phyloP scores from a whole-genome alignment of 2,113 vertebrate genomes.

The Hiodon tergisus region DNA sequence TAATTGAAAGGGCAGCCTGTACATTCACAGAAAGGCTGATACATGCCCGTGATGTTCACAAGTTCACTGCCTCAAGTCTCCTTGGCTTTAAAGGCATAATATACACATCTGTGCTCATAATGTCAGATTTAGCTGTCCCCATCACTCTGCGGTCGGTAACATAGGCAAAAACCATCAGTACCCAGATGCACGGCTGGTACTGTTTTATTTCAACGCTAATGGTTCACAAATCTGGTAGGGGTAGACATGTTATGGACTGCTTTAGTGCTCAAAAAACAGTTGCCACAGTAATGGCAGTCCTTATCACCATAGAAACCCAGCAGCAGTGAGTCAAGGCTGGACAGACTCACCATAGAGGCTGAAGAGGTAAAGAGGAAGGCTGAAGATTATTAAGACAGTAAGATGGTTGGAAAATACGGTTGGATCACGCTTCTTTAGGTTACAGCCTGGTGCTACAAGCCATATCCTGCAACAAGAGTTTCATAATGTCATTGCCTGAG shows the following conservation, averaged over 20 bases:
- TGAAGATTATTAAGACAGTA: constrained; percentile 29
- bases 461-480: constrained; percentile 41
- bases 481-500: background rate
- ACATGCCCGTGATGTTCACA: too few relatives aligned
- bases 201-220: too few relatives aligned
- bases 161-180: too few relatives aligned
- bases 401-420: constrained; percentile 24
- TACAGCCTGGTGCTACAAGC: constrained; percentile 47
- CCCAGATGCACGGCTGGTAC: too few relatives aligned
- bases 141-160: too few relatives aligned
- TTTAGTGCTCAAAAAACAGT: constrained; percentile 57
- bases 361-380: constrained; percentile 33
- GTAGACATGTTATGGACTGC: constrained; percentile 41
- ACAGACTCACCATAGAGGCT: constrained; percentile 25
- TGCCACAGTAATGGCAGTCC: constrained; percentile 51
- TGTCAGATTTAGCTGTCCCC: too few relatives aligned
- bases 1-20: background rate
- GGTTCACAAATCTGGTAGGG: too few relatives aligned
- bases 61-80: too few relatives aligned
- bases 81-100: too few relatives aligned
- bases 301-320: constrained; percentile 52
- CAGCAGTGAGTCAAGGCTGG: constrained; percentile 40
- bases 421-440: constrained; percentile 51
- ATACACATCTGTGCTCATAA: too few relatives aligned
- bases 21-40: background rate